A percentile compares a stretch with the other conserved stretches of the same genome.
phyloP scores from a whole-genome alignment of 2,888 invertebrate genomes.

The Chromoteleia sp. region DNA sequence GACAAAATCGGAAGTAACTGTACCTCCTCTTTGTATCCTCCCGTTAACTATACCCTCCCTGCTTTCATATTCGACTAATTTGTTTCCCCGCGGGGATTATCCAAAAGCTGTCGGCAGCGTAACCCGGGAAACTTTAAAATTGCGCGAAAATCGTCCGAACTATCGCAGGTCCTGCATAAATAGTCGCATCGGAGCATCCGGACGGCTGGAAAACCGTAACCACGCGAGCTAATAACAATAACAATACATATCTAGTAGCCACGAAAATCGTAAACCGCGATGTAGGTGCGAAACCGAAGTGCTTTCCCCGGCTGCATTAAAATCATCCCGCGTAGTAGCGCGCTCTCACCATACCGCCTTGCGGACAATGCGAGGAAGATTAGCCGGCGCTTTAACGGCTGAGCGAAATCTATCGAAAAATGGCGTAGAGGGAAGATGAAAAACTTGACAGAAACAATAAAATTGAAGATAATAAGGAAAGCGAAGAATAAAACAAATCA shows the following conservation, averaged over 20 bases:
- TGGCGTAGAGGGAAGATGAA: constrained; percentile 4
- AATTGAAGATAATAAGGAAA: neutral
- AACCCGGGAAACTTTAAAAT: constrained; percentile 26
- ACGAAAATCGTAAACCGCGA: constrained; percentile 62
- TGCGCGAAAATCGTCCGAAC: constrained; percentile 36
- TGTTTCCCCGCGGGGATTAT: constrained; percentile 4
- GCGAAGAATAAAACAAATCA: no score
- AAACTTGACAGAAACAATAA: constrained; percentile 3
- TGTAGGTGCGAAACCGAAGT: constrained; percentile 67
- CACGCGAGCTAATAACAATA: constrained; percentile 64
- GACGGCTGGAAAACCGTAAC: constrained; percentile 36
- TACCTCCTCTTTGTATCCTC: no score
- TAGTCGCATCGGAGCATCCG: constrained; percentile 40
- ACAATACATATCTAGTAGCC: constrained; percentile 63
- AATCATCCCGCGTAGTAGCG: constrained; percentile 78
- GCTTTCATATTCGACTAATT: constrained; percentile 1
- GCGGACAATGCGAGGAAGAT: constrained; percentile 79
- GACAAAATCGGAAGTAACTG: no score
- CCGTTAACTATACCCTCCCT: no score
- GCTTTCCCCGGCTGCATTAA: constrained; percentile 73
- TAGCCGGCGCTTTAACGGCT: constrained; percentile 72
- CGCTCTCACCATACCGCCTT: constrained; percentile 69
- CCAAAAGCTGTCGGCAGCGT: constrained; percentile 16
- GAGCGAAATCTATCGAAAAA: constrained; percentile 61
- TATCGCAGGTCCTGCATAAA: constrained; percentile 46